Percentiles rank a stretch among this genome's conserved stretches.
Evolutionary conservation across 2,888 invertebrate species (phyloP).

Genomic region (Tipula vernalis): DNA sequence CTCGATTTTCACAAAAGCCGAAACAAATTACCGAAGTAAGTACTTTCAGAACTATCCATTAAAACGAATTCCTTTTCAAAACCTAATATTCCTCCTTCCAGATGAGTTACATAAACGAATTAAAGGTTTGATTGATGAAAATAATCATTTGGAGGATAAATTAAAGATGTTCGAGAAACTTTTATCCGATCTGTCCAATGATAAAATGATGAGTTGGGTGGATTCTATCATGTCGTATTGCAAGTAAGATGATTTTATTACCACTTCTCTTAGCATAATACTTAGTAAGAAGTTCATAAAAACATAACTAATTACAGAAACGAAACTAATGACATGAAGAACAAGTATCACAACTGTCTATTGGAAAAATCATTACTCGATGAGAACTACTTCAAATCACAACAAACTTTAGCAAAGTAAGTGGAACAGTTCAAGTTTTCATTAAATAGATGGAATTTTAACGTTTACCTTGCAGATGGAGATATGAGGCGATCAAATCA

Average conservation of each 20-base stretch:
- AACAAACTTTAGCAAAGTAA: not conserved
- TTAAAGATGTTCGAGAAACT: not conserved
- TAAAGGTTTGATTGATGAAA: not conserved
- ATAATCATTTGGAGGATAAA: not conserved
- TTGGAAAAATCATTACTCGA: not conserved
- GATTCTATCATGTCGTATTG: not conserved
- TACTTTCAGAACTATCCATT: not conserved
- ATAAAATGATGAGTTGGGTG: not conserved
- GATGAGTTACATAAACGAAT: not conserved
- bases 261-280: not conserved
- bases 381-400: not conserved
- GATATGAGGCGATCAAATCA: constrained; percentile 32
- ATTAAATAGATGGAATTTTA: not conserved
- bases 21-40: constrained; percentile 30
- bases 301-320: not conserved
- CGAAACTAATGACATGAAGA: not conserved
- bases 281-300: not conserved
- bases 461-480: constrained; percentile 21
- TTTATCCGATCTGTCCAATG: not conserved
- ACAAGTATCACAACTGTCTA: not conserved
- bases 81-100: not conserved
- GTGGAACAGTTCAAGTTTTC: not conserved
- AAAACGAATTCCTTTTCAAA: not conserved
- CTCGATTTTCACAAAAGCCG: constrained; percentile 31
- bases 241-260: not conserved